A percentile compares a stretch with the other conserved stretches of the same genome.
Conservation (phyloP, 2,797 vertebrate genomes). For the Knipowitschia caucasica region DNA sequence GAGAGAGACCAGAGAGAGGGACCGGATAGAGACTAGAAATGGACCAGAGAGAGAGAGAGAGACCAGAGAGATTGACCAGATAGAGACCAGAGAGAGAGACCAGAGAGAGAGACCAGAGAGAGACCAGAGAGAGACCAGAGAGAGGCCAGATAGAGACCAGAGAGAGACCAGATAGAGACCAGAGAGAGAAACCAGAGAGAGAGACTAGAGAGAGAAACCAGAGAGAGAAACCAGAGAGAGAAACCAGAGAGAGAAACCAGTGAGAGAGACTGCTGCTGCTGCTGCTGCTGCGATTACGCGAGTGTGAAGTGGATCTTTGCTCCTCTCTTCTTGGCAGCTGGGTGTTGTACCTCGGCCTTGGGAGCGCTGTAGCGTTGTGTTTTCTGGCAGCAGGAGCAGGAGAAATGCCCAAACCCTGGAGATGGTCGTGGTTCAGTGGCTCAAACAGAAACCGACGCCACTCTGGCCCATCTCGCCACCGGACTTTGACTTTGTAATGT, state of each 20-base stretch:
- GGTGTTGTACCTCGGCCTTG: background rate
- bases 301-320: constrained; percentile 6
- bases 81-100: too few species aligned
- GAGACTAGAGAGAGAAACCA: too few species aligned
- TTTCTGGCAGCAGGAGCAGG: background rate
- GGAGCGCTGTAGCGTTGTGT: background rate
- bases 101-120: too few species aligned
- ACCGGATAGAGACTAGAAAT: too few species aligned
- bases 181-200: too few species aligned
- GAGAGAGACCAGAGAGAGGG: too few species aligned
- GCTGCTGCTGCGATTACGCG: background rate
- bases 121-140: too few species aligned
- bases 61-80: too few species aligned
- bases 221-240: too few species aligned
- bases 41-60: too few species aligned
- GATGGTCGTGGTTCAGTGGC: constrained; percentile 5
- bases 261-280: constrained; percentile 1
- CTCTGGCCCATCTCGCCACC: background rate
- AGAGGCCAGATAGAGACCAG: too few species aligned
- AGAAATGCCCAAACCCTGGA: background rate
- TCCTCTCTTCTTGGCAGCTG: constrained; percentile 6
- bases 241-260: background rate
- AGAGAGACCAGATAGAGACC: too few species aligned
- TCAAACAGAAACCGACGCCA: constrained; percentile 2
- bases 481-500: background rate